Conservation (phyloP, 2,797 vertebrate genomes). For the Cossypha caffra region DNA sequence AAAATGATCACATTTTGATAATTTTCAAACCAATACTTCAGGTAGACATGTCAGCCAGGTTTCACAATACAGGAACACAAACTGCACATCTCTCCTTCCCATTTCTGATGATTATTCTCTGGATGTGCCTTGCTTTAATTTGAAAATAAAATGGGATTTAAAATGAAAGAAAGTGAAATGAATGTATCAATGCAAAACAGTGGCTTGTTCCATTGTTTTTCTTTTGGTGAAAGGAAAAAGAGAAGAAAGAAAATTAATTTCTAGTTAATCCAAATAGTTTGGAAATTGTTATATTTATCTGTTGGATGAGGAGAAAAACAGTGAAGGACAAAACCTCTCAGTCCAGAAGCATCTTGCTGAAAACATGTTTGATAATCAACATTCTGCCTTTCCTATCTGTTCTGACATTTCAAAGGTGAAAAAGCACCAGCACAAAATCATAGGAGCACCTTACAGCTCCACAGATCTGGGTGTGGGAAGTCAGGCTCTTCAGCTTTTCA, state of each 20-base stretch:
- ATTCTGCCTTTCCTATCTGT: background rate
- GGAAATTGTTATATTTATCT: background rate
- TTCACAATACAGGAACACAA: background rate
- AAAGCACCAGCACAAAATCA: background rate
- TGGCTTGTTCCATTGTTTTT: background rate
- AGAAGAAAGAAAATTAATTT: background rate
- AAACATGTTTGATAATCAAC: background rate
- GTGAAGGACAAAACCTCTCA: fast-evolving
- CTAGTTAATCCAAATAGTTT: background rate
- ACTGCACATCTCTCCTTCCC: background rate
- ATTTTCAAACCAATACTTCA: background rate
- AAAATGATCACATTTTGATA: background rate
- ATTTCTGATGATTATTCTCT: background rate
- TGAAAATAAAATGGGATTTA: background rate
- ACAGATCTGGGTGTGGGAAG: background rate
- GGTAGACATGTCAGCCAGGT: background rate
- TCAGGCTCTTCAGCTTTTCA: background rate
- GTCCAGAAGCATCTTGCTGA: background rate
- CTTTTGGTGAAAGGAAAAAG: background rate
- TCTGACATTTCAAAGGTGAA: background rate
- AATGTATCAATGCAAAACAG: background rate
- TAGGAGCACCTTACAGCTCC: background rate
- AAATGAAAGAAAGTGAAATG: background rate
- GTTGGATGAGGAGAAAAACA: background rate
- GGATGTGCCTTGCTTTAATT: background rate